Percentiles rank a stretch among this genome's conserved stretches.
These are phyloP conservation scores for Rhynchophorus ferrugineus DNA, from an alignment of 1,140 invertebrate genomes.

Conservation along the genomic window DNA sequence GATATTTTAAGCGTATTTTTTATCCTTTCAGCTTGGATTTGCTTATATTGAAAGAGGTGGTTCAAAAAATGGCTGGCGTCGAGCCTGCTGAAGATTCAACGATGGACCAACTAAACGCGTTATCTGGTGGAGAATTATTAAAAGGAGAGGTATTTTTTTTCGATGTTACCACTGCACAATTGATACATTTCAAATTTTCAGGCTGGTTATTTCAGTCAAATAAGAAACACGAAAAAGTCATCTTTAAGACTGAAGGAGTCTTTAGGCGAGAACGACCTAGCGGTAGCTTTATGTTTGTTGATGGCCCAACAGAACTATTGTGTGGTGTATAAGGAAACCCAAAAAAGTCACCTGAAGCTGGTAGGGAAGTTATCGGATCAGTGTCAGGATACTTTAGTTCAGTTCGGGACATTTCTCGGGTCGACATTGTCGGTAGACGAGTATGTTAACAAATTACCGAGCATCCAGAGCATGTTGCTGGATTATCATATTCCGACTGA, in stretches of 20 bases:
- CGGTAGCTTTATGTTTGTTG: conserved; percentile 85
- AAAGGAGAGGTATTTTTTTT: conserved; percentile 69
- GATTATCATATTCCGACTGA: conserved; percentile 93
- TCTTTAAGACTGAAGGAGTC: conserved; percentile 94
- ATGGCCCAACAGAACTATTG: conserved; percentile 96
- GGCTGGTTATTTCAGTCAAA: conserved; percentile 95
- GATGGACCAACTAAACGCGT: conserved; percentile 88
- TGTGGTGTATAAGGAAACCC: conserved; percentile 80
- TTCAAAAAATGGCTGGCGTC: conserved; percentile 98
- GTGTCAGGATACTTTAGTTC: conserved; percentile 96
- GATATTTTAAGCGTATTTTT: background rate
- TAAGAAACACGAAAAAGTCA: conserved; percentile 93
- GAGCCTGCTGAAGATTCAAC: conserved; percentile 96
- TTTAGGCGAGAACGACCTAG: conserved; percentile 77
- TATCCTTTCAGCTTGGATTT: conserved; percentile 76
- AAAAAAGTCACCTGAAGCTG: conserved; percentile 85
- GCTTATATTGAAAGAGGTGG: conserved; percentile 93
- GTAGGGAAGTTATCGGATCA: conserved; percentile 77
- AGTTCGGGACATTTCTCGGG: conserved; percentile 94
- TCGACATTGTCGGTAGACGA: conserved; percentile 91
- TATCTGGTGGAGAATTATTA: conserved; percentile 92
- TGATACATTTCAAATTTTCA: conserved; percentile 37
- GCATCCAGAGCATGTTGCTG: conserved; percentile 80
- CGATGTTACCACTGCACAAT: conserved; percentile 16
- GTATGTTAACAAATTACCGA: conserved; percentile 81